These are phyloP conservation scores for Microdon myrmicae DNA, from an alignment of 2,888 invertebrate genomes.

Conservation along the genomic window DNA sequence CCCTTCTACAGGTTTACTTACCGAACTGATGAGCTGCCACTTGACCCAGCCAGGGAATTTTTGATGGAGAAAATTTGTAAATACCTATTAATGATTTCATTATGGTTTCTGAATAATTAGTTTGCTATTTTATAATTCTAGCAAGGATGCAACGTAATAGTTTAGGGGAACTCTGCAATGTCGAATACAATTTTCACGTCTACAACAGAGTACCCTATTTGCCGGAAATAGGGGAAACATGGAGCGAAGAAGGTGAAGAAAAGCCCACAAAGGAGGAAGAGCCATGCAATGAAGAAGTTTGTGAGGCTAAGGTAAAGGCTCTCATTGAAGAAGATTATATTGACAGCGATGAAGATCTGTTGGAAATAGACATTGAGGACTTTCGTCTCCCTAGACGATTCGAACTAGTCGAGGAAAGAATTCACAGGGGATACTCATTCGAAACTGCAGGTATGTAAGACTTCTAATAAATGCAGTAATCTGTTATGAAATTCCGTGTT, in stretches of 20 bases:
- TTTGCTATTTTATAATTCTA: conserved; percentile 36
- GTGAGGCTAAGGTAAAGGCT: background rate
- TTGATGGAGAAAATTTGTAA: conserved; percentile 62
- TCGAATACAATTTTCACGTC: conserved; percentile 60
- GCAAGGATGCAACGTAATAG: conserved; percentile 62
- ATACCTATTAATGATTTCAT: conserved; percentile 17
- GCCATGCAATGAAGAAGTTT: background rate
- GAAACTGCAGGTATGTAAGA: conserved; percentile 56
- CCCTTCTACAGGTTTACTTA: conserved; percentile 64
- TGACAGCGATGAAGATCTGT: conserved; percentile 56
- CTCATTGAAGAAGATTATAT: background rate
- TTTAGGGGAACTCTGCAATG: conserved; percentile 61
- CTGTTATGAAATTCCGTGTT: too few species aligned
- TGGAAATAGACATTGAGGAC: conserved; percentile 55
- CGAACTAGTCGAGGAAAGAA: conserved; percentile 59
- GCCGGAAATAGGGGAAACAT: conserved; percentile 54
- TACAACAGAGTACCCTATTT: conserved; percentile 53
- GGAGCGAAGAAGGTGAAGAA: conserved; percentile 50
- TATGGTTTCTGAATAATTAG: background rate
- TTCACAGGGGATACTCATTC: conserved; percentile 60
- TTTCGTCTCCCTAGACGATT: conserved; percentile 62
- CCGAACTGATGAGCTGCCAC: conserved; percentile 62
- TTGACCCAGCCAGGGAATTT: conserved; percentile 63
- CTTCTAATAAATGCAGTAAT: background rate
- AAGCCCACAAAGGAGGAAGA: conserved; percentile 17